Evolutionary conservation across 2,888 invertebrate species (phyloP), one percentile per base, ranked within the genome.

Genomic region (Hirtodrosophila duncani): DNA sequence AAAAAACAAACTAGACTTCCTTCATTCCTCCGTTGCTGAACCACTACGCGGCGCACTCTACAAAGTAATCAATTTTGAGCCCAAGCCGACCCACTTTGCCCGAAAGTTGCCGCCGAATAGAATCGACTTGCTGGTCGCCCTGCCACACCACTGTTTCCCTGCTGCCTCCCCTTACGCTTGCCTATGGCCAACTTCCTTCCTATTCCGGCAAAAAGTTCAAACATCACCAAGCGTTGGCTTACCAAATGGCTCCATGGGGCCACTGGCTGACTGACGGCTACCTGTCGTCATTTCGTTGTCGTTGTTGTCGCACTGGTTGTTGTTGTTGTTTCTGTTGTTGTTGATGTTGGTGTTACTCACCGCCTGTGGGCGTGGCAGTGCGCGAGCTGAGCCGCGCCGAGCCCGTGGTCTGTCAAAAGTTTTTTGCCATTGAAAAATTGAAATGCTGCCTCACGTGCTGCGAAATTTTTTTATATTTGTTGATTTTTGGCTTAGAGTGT

Each of bases 401-500:
- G 20, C 20, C 4, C 8, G 17, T 16, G 23, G 13, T 8, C 46
- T 57, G 66, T 68, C 58, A 71, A 78, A 63, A 74, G 55, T 78
- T 75, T 74, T 53, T 63, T 60, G 48, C 61, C 65, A 65, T 59
- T 75, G 75, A 75, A 75, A 75, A 75, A 79, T 75, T 79, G 75
- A 75, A 79, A 79, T 78, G 79, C 75, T 68, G 57, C 75, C 79
- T 78, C 75, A 75, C 79, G 79, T 75, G 63, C 75, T 63, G 37
- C 24, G 42, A 60, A 67, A 68, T 69, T 72, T 72, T n/a, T 72
- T 77, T 77, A 70, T 67, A 67, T 74, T 72, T 75, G 75, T 79
- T 75, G 79, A 75, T 75, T 75, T 75, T 78, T 79, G 79, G 75
- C 79, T 75, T 75, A 75, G 75, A 78, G 75, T 75, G 79, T 75